phyloP scores from a whole-genome alignment of 2,888 invertebrate species.

The Agrochola lota region DNA sequence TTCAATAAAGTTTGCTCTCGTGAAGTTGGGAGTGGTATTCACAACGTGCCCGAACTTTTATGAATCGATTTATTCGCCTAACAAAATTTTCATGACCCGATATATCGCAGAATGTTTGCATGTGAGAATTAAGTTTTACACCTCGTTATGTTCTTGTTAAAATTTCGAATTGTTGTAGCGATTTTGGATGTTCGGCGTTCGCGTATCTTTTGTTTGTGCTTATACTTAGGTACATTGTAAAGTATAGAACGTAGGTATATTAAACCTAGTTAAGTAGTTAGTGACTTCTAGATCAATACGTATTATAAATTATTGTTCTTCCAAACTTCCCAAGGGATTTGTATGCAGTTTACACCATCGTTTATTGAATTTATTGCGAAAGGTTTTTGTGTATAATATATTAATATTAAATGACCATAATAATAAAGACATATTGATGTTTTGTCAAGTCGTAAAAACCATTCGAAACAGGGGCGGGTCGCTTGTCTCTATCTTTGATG shows the following conservation, averaged over 20 bases:
- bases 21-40: conserved; percentile 55
- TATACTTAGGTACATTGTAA: not conserved
- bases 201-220: conserved; percentile 23
- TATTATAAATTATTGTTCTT: not conserved
- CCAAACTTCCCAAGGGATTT: not conserved
- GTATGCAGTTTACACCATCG: not conserved
- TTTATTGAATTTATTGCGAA: not conserved
- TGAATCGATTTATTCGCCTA: conserved; percentile 55
- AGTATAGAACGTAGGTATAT: not conserved
- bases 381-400: not conserved
- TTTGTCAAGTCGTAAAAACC: not conserved
- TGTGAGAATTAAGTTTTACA: conserved; percentile 33
- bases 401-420: not conserved
- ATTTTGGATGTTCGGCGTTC: conserved; percentile 26
- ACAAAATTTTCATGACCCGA: conserved; percentile 49
- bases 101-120: conserved; percentile 37
- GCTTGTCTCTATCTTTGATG: not conserved
- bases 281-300: not conserved
- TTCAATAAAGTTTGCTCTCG: conserved; percentile 65
- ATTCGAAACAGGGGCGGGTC: not conserved
- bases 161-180: conserved; percentile 23
- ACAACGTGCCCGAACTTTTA: conserved; percentile 59
- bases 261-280: not conserved
- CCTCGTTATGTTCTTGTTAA: conserved; percentile 41
- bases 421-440: not conserved